These are phyloP conservation scores for Aphelocoma coerulescens DNA, from an alignment of 2,113 vertebrate species.

Conservation along the genomic window DNA sequence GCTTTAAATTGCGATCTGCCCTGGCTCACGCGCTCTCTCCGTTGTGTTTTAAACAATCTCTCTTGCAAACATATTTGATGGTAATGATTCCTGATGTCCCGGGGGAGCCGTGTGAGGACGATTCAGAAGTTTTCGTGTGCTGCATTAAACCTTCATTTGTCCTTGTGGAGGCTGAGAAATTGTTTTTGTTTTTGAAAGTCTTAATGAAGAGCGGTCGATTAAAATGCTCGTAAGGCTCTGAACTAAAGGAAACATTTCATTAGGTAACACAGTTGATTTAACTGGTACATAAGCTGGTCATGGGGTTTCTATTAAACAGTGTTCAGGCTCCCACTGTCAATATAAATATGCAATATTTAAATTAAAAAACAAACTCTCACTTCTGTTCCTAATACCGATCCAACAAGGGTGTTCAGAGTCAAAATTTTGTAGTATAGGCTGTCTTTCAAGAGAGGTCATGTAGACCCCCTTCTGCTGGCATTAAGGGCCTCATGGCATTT, in stretches of 20 bases:
- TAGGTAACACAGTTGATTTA: slow-evolving; percentile 23
- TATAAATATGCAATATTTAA: slow-evolving; percentile 33
- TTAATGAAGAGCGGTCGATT: not conserved
- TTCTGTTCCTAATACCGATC: not conserved
- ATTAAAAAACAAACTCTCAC: not conserved
- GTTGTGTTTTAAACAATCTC: slow-evolving; percentile 1
- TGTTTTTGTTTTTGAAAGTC: not conserved
- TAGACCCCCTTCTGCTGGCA: not conserved
- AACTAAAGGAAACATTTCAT: slow-evolving; percentile 37
- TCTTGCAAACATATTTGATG: not conserved
- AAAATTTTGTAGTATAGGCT: not conserved
- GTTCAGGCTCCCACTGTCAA: not conserved
- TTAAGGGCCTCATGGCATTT: not conserved
- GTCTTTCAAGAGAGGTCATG: not conserved
- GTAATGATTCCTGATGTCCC: not conserved
- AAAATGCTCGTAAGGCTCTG: slow-evolving; percentile 2
- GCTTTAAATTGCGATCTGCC: not conserved
- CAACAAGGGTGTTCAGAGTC: not conserved
- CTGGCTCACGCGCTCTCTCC: not conserved
- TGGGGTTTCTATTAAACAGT: not conserved
- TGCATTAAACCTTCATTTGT: slow-evolving; percentile 12
- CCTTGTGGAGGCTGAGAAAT: not conserved
- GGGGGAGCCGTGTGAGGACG: not conserved
- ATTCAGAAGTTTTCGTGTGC: not conserved
- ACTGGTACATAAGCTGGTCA: not conserved